These are phyloP conservation scores for Limosa lapponica DNA, from an alignment of 2,797 vertebrate species.

Conservation along the genomic window DNA sequence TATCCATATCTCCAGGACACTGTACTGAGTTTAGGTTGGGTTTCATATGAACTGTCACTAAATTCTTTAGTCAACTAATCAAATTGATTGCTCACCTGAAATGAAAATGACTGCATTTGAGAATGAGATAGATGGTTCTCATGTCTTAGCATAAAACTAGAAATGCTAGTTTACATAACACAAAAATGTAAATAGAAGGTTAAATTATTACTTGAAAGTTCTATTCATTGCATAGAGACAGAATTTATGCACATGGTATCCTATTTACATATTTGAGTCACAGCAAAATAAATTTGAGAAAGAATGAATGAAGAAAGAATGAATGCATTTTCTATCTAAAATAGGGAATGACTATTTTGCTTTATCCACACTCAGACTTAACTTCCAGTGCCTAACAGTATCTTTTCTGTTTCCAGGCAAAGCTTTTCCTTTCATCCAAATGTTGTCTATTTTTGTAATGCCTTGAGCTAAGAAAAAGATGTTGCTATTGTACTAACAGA, in stretches of 20 bases:
- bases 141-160: neutral
- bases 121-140: neutral
- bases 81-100: neutral
- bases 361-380: neutral
- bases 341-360: neutral
- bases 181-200: neutral
- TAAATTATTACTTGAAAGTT: neutral
- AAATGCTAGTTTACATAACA: neutral
- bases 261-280: neutral
- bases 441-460: neutral
- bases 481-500: neutral
- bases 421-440: neutral
- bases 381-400: neutral
- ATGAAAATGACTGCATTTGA: neutral
- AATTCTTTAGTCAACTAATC: neutral
- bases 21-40: neutral
- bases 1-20: neutral
- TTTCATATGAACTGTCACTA: neutral
- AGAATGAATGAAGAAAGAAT: neutral
- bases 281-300: neutral
- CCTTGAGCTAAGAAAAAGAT: neutral
- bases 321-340: neutral
- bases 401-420: neutral
- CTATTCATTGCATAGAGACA: neutral
- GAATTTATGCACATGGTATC: neutral